Base-by-base conservation (phyloP, 2,113 vertebrate species). In the Ibidorhyncha struthersii region DNA sequence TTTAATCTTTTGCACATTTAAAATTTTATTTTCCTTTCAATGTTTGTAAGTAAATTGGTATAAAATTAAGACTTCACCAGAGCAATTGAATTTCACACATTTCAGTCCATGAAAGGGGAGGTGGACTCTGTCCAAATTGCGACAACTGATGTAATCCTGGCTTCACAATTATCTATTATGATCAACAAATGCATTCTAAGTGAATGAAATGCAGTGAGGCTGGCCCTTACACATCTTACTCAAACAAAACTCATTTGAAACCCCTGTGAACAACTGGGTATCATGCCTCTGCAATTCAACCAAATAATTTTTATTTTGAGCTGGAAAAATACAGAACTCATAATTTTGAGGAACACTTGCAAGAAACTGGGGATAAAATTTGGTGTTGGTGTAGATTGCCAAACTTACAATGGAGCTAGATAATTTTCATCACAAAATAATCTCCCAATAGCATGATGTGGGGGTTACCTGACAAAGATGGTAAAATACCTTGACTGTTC, bases 1-100 rank as follows among this genome's bases (percentile, higher is more conserved):
- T 96, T 97, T 97, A 40, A 88, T 97, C 97, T 89, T 96, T 90
- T 90, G 50, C 97, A 82, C 82, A 29, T 97, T 95, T 97, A 85
- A 95, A 67, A 94, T 97, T 96, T 96, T 94, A 91, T 97, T 97
- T 97, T 90, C 89, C 88, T 80, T 43, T 92, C 91, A 45, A n/a
- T 40, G 95, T 70, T 95, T 67, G 93, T 58, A 67, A 88, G 89
- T 72, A 95, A 92, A 89, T 86, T 52, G 94, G 83, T 89, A 90
- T 62, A 84, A 94, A 97, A 97, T 90, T 90, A 96, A 97, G 96
- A 74, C 94, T 96, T 96, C 86, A 82, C 82, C 91, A 76, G 84
- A 96, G 93, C 53, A 92, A 95, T 77, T 77, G 71, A 65, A 90
- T 95, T 94, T 96, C 55, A 74, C 89, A 83, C 91, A 79, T 95